phyloP scores from a whole-genome alignment of 92 coral and sea anemone genomes.

The Umimayanthus chanpuru region DNA sequence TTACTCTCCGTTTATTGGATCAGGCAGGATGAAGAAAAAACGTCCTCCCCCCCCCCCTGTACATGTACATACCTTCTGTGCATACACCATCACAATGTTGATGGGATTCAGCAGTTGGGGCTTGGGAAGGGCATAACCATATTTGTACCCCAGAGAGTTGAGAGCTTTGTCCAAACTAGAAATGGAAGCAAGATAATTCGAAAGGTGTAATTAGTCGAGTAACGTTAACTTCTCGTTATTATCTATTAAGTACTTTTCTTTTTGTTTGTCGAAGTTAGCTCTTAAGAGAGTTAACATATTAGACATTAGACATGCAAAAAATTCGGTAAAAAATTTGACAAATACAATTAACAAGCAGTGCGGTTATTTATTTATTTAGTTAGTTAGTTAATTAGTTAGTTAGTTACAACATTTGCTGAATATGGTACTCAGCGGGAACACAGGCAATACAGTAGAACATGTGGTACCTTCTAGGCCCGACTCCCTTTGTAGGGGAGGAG shows the following conservation, averaged over 20 bases:
- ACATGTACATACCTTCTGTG: constrained; percentile 74
- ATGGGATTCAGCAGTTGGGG: constrained; percentile 90
- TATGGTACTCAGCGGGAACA: too few relatives aligned
- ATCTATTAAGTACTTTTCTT: neutral
- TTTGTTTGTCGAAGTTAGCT: too few relatives aligned
- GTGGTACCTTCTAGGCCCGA: too few relatives aligned
- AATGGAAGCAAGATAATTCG: neutral
- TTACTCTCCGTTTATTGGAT: neutral
- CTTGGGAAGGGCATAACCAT: constrained; percentile 86
- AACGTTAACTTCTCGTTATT: neutral
- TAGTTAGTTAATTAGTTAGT: too few relatives aligned
- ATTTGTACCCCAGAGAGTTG: constrained; percentile 89
- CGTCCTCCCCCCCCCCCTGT: neutral
- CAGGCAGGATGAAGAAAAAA: neutral
- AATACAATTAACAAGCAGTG: too few relatives aligned
- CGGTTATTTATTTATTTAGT: too few relatives aligned
- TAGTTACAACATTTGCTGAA: too few relatives aligned
- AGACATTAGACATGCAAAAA: too few relatives aligned
- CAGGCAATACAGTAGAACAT: too few relatives aligned
- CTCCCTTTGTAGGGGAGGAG: too few relatives aligned
- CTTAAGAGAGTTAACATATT: too few relatives aligned
- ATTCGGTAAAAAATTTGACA: too few relatives aligned
- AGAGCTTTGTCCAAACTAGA: constrained; percentile 93
- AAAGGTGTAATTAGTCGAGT: neutral
- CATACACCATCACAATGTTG: constrained; percentile 90